Base-by-base conservation (phyloP, 1,140 invertebrate species). In the Drosophila ercepeae region DNA sequence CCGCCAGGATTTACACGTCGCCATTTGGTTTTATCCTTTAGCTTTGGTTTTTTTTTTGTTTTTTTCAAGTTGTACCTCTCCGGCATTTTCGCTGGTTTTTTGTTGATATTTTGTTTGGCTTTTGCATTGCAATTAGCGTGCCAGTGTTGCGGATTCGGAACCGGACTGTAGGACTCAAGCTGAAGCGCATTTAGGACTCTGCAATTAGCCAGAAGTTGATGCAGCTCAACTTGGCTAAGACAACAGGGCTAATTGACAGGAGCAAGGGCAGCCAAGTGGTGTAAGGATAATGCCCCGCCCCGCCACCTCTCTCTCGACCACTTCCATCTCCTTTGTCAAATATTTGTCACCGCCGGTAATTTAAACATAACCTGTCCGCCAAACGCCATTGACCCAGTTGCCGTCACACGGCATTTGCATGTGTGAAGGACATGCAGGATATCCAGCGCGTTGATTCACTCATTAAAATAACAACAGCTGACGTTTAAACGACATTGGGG, bases 71-170 rank as follows among this genome's bases (percentile, higher is more conserved):
- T 18, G 19, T 16, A 44, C 23, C n/a, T 21, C 23, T 21, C 39
- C 39, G 39, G 36, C 36, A 1, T 39, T 39, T 16, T 14, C 39
- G 5, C 39, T 3, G 16, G 54, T 78, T 70, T 72, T 69, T 70
- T 32, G 55, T 78, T 57, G 68, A 52, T 73, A 57, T 76, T 86
- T 84, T 75, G 54, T 74, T 86, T 81, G 76, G 69, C 82, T 82
- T 88, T 86, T 75, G 76, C 81, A 86, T 74, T 76, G 76, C 81
- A 84, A 84, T 84, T 84, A 84, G 81, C 76, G 44, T 46, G 72
- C 46, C 61, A 79, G 64, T 86, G 67, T 79, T 64, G 52, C 55
- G 59, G 69, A 55, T 50, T 53, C 25, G 21, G 45, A 41, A 14
- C 7, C 7, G 65, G 21, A 25, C 21, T 51, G n/a, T n/a, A 29